A percentile compares a stretch with the other conserved stretches of the same genome.
Evolutionary conservation across 1,140 invertebrate species (phyloP).

Genomic region (Neodiprion pinetum): DNA sequence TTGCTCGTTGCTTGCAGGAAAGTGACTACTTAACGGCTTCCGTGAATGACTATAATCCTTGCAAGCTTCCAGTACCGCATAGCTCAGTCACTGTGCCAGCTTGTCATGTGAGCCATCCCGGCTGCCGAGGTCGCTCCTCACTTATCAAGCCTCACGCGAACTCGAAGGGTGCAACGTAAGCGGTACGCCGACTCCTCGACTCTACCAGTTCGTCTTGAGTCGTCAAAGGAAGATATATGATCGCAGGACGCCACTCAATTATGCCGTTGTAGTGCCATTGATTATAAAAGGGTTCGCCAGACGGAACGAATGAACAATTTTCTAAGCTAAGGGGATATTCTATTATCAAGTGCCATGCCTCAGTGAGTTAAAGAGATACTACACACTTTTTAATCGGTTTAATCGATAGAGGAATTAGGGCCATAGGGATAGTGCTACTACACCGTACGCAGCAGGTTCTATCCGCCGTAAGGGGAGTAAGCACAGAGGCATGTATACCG

Average conservation of each 20-base stretch:
- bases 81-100: not conserved
- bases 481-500: not conserved
- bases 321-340: no score
- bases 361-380: not conserved
- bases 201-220: not conserved
- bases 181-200: not conserved
- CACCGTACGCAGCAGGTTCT: not conserved
- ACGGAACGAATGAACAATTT: no score
- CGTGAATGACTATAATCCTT: conserved; percentile 14
- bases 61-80: not conserved
- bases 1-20: conserved; percentile 1
- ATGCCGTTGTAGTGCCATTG: not conserved
- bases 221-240: not conserved
- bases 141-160: not conserved
- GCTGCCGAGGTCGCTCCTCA: not conserved
- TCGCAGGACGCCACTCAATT: not conserved
- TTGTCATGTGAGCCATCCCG: not conserved
- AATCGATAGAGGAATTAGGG: not conserved
- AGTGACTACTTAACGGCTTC: conserved; percentile 10
- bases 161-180: not conserved
- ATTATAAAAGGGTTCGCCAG: no score
- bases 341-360: no score
- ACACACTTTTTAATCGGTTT: not conserved
- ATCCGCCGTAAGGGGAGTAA: not conserved
- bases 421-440: not conserved